Evolutionary conservation across 2,797 vertebrate genomes (phyloP).

Genomic region (Gymnodraco acuticeps): DNA sequence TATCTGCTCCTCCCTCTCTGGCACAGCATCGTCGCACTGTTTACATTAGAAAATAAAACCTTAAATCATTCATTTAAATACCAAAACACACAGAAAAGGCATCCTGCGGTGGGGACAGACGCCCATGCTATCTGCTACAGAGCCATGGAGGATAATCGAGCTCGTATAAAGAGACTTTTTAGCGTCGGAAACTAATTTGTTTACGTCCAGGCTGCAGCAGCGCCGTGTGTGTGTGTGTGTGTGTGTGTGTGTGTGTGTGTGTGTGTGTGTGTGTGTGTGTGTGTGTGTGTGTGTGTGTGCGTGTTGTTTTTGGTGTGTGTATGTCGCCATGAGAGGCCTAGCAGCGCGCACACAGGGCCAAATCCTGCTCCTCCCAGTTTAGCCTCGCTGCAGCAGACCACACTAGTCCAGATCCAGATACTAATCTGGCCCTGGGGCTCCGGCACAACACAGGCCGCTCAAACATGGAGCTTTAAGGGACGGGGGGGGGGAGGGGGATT

Average conservation of each 20-base stretch:
- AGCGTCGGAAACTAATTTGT: constrained; percentile 76
- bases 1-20: constrained; percentile 9
- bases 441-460: constrained; percentile 71
- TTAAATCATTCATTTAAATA: constrained; percentile 42
- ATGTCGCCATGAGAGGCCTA: constrained; percentile 71
- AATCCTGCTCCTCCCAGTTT: constrained; percentile 82
- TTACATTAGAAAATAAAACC: constrained; percentile 16
- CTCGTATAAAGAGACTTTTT: constrained; percentile 54
- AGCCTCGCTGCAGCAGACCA: constrained; percentile 77
- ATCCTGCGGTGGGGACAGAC: background rate
- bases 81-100: background rate
- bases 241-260: constrained; percentile 32
- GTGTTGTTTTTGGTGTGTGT: constrained; percentile 39
- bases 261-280: constrained; percentile 13
- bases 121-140: constrained; percentile 18
- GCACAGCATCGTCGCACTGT: constrained; percentile 1
- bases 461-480: constrained; percentile 54
- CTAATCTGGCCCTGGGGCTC: constrained; percentile 81
- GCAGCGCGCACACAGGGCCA: constrained; percentile 56
- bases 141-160: constrained; percentile 54
- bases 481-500: constrained; percentile 20
- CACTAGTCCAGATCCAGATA: constrained; percentile 74
- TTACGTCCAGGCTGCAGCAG: constrained; percentile 72
- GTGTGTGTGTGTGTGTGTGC: constrained; percentile 16
- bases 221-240: background rate